A percentile compares a stretch with the other conserved stretches of the same genome.
phyloP scores from a whole-genome alignment of 2,113 vertebrate species.

The Syngnathus typhle region DNA sequence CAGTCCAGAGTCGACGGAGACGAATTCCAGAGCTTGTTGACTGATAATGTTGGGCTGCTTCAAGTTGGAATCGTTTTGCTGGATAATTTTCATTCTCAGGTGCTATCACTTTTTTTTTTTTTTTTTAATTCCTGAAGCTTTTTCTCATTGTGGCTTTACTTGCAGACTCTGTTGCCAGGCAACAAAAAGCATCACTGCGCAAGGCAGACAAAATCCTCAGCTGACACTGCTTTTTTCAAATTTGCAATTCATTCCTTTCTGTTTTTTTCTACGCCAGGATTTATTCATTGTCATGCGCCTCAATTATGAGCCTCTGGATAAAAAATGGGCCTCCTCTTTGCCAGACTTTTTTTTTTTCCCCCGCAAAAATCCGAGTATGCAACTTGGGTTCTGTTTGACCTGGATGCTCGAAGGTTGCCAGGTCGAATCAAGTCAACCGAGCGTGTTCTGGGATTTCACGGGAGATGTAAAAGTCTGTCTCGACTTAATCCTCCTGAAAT shows the following conservation, averaged over 20 bases:
- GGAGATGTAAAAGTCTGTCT: slow-evolving; percentile 50
- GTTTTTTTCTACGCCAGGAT: slow-evolving; percentile 31
- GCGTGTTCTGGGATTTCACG: slow-evolving; percentile 48
- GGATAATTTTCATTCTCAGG: not conserved
- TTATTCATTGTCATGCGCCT: slow-evolving; percentile 61
- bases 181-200: not conserved
- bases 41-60: not conserved
- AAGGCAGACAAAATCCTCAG: not conserved
- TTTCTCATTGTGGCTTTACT: not conserved
- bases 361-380: slow-evolving; percentile 54
- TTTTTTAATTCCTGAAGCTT: too few species aligned
- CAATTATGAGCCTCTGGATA: slow-evolving; percentile 49
- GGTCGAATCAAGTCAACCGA: slow-evolving; percentile 55
- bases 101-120: not conserved
- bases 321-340: slow-evolving; percentile 23
- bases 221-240: not conserved
- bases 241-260: slow-evolving; percentile 41
- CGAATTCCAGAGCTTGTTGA: slow-evolving; percentile 34
- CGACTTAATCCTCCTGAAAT: slow-evolving; percentile 34
- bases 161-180: not conserved
- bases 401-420: slow-evolving; percentile 49
- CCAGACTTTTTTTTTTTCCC: slow-evolving; percentile 51
- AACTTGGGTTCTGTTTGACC: slow-evolving; percentile 44
- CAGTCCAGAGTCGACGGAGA: slow-evolving; percentile 20
- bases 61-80: not conserved